Evolutionary conservation across 2,888 invertebrate species (phyloP).

Genomic region (Himalopsyche anomala): DNA sequence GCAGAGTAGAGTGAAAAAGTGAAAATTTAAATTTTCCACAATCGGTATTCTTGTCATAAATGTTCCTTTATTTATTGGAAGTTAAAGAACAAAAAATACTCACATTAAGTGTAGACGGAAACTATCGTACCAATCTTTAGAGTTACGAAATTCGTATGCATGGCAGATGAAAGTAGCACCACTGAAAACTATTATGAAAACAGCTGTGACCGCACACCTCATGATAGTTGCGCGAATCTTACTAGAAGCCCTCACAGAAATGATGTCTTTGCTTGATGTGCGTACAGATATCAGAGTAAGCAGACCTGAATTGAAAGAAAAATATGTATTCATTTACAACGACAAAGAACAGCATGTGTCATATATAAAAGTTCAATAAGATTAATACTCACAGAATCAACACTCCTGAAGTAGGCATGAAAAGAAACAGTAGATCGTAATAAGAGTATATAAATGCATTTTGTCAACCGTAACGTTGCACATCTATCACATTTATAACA

Average conservation of each 20-base stretch:
- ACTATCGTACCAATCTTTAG: slow-evolving; percentile 85
- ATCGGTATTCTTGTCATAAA: too few species aligned
- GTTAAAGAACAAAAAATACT: slow-evolving; percentile 70
- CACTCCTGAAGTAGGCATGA: slow-evolving; percentile 14
- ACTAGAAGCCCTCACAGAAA: slow-evolving; percentile 88
- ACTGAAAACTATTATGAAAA: slow-evolving; percentile 86
- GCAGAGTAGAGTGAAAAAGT: too few species aligned
- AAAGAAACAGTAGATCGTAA: not conserved
- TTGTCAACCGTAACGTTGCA: too few species aligned
- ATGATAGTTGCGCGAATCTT: slow-evolving; percentile 93
- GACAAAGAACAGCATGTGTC: too few species aligned
- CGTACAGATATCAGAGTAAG: slow-evolving; percentile 87
- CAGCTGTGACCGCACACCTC: slow-evolving; percentile 88
- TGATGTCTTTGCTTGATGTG: slow-evolving; percentile 88
- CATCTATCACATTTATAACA: too few species aligned
- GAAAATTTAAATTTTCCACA: too few species aligned
- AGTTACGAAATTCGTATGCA: slow-evolving; percentile 87
- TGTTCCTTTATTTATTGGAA: too few species aligned
- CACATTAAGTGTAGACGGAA: slow-evolving; percentile 89
- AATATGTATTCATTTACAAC: too few species aligned
- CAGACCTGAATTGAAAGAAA: slow-evolving; percentile 69
- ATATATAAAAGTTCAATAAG: not conserved
- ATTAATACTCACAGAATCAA: slow-evolving; percentile 3
- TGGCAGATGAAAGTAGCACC: slow-evolving; percentile 89
- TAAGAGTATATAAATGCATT: too few species aligned